Evolutionary conservation across 2,797 vertebrate genomes (phyloP).

Genomic region (Malurus splendens): DNA sequence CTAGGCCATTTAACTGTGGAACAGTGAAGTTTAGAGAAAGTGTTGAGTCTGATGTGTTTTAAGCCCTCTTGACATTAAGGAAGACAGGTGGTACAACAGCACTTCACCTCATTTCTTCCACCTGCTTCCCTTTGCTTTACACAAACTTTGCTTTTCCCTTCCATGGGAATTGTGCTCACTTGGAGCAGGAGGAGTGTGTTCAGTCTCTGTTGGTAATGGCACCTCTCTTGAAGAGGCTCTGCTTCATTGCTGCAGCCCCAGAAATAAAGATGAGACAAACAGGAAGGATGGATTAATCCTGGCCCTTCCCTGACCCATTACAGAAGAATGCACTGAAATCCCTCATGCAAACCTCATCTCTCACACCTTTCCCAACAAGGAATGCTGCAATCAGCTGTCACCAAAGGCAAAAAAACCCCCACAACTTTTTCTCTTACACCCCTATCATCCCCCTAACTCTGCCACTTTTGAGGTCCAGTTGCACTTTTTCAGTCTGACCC

Average conservation of each 20-base stretch:
- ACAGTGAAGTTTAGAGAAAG: neutral
- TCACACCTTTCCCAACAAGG: neutral
- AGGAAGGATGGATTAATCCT: neutral
- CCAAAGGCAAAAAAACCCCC: rapidly evolving
- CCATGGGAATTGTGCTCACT: too few species aligned
- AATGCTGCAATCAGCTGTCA: neutral
- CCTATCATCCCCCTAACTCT: neutral
- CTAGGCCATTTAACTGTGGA: neutral
- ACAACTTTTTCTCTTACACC: neutral
- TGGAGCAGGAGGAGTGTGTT: neutral
- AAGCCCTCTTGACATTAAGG: neutral
- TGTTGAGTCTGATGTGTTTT: neutral
- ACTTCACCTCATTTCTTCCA: neutral
- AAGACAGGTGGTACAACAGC: neutral
- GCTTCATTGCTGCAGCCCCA: neutral
- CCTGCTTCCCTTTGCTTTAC: neutral
- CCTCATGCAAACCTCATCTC: neutral
- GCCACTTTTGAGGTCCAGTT: neutral
- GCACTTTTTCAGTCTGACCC: constrained; percentile 11
- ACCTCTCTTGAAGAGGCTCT: neutral
- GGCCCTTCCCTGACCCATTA: neutral
- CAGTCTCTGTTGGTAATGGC: neutral
- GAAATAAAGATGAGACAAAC: neutral
- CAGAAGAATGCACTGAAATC: neutral
- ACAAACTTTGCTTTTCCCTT: neutral